Percentiles rank a stretch among this genome's conserved stretches.
These are phyloP conservation scores for Gavialis gangeticus DNA, from an alignment of 2,113 vertebrate species.

Conservation along the genomic window DNA sequence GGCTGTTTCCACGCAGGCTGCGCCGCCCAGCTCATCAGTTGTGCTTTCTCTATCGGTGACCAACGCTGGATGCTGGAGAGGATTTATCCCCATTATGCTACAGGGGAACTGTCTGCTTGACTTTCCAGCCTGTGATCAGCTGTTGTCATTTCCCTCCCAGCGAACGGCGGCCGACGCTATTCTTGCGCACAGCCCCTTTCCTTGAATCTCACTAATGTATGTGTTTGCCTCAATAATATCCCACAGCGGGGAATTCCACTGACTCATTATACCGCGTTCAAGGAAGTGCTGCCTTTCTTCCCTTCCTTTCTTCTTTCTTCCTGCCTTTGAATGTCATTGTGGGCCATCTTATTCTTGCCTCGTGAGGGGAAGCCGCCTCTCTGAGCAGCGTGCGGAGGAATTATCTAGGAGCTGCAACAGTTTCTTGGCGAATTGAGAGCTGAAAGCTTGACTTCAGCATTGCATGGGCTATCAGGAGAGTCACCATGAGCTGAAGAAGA, in stretches of 20 bases:
- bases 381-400: background rate
- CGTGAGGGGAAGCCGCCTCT: background rate
- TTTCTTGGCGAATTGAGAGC: background rate
- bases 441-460: background rate
- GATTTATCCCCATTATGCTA: background rate
- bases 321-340: background rate
- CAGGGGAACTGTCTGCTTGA: background rate
- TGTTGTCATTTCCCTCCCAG: background rate
- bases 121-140: background rate
- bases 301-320: background rate
- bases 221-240: accelerated
- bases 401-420: background rate
- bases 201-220: background rate
- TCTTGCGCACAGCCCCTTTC: background rate
- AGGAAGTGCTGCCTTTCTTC: background rate
- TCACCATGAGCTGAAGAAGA: background rate
- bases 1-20: background rate
- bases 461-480: background rate
- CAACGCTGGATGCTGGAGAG: background rate
- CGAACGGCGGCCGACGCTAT: background rate
- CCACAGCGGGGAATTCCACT: background rate
- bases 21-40: background rate
- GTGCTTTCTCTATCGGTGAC: background rate
- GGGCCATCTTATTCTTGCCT: background rate
- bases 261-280: background rate